Evolutionary conservation across 2,888 invertebrate species (phyloP), one percentile per base, ranked within the genome.

Genomic region (Netelia virgata): DNA sequence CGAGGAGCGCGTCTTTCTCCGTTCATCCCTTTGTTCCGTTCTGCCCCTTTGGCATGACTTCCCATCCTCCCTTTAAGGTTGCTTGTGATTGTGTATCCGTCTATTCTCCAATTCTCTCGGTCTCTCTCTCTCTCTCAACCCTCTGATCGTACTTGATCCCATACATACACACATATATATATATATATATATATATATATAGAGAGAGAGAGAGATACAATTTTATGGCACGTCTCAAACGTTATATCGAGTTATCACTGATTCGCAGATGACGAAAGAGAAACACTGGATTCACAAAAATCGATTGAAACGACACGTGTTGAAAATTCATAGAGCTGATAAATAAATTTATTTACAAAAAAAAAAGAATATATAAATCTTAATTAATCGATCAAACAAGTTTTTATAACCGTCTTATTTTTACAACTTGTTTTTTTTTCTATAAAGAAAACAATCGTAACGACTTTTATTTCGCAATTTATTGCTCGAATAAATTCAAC

Each of bases 61-160:
- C 80, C 83, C 70, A 47, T 66, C 81, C 82, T 78, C 63, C 66
- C 75, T 61, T 80, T 70, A 81, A 81, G 84, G 78, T 83, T 86
- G 82, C 63, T 83, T 72, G 72, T 53, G 75, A 80, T 79, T 80
- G 53, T 75, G 59, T 63, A 87, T 86, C 86, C 76, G 72, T 61
- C 73, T 66, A 66, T 77, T 55, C 68, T 18, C 53, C 14, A 28
- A 55, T 55, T 78, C 53, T 64, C 66, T 9, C 41, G 36, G 61
- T 16, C 23, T 41, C 53, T 55, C 72, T 50, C 55, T 80, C 41
- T 36, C 36, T 72, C 57, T 23, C 11, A 10, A 50, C 11, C 50
- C 61, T 50, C 57, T 59, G 57, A 69, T 53, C 69, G 69, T 55
- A 1, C 55, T 74, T 20, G 10, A 36, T 36, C 11, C 16, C 18